phyloP scores from a whole-genome alignment of 2,888 invertebrate species.

The Eupeodes luniger region DNA sequence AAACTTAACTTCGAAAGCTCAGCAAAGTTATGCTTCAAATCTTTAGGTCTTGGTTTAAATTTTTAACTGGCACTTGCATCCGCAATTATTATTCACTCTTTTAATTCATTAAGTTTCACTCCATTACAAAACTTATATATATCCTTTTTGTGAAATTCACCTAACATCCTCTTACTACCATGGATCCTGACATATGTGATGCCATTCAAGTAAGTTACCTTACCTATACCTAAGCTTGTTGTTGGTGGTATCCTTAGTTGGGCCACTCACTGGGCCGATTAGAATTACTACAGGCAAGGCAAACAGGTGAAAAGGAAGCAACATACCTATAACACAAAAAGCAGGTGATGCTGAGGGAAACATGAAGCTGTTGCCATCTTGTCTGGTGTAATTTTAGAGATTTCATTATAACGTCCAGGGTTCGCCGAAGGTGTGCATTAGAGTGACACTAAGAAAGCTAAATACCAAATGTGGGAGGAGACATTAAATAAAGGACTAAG shows the following conservation, averaged over 20 bases:
- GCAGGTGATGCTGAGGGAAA: slow-evolving; percentile 64
- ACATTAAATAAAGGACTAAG: slow-evolving; percentile 16
- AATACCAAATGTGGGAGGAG: slow-evolving; percentile 37
- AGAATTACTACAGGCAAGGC: slow-evolving; percentile 51
- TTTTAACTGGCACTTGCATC: no score
- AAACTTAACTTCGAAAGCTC: no score
- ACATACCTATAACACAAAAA: slow-evolving; percentile 51
- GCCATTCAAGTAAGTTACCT: slow-evolving; percentile 23
- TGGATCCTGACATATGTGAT: slow-evolving; percentile 51
- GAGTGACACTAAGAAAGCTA: slow-evolving; percentile 74
- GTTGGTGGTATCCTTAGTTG: neutral
- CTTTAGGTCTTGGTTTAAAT: no score
- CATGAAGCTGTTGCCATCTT: slow-evolving; percentile 75
- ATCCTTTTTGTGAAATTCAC: slow-evolving; percentile 9
- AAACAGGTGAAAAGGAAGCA: slow-evolving; percentile 40
- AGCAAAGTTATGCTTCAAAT: no score
- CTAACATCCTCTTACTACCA: neutral
- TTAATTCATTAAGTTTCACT: no score
- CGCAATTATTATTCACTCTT: no score
- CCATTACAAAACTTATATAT: no score
- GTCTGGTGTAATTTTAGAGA: slow-evolving; percentile 72
- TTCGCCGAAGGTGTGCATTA: slow-evolving; percentile 67
- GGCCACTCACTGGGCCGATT: slow-evolving; percentile 53
- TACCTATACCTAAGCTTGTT: neutral
- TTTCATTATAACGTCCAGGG: slow-evolving; percentile 68